A percentile compares a stretch with the other conserved stretches of the same genome.
These are phyloP conservation scores for Holothuria leucospilota DNA, from an alignment of 53 echinoderm and acorn worm genomes.

Conservation along the genomic window DNA sequence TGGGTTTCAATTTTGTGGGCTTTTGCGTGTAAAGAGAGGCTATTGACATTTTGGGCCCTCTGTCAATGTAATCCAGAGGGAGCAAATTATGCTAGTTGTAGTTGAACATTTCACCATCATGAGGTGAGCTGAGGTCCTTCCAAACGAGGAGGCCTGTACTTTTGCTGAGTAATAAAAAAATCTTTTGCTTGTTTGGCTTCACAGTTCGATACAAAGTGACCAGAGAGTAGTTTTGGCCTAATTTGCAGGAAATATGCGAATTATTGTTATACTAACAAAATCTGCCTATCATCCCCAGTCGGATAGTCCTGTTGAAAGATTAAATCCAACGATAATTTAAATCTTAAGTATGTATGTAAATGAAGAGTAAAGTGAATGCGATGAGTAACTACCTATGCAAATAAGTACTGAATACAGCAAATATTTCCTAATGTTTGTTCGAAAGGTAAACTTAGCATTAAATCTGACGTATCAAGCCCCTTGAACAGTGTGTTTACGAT, in stretches of 20 bases:
- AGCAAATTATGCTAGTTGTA: too few relatives aligned
- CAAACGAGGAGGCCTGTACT: neutral
- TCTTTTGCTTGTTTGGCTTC: too few relatives aligned
- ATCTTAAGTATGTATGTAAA: neutral
- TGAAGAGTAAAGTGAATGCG: neutral
- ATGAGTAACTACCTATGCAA: neutral
- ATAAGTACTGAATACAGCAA: neutral
- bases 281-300: neutral
- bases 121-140: neutral
- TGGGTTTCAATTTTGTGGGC: neutral
- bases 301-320: neutral
- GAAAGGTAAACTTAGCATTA: neutral
- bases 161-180: too few relatives aligned
- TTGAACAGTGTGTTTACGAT: neutral
- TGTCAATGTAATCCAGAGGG: too few relatives aligned
- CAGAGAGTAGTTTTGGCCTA: too few relatives aligned
- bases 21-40: neutral
- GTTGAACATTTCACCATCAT: too few relatives aligned
- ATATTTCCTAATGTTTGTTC: neutral
- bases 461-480: neutral
- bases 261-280: neutral
- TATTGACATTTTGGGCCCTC: too few relatives aligned
- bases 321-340: neutral
- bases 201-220: neutral
- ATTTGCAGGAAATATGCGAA: too few relatives aligned